Conservation (phyloP, 1,140 invertebrate genomes). For the Ips typographus region DNA sequence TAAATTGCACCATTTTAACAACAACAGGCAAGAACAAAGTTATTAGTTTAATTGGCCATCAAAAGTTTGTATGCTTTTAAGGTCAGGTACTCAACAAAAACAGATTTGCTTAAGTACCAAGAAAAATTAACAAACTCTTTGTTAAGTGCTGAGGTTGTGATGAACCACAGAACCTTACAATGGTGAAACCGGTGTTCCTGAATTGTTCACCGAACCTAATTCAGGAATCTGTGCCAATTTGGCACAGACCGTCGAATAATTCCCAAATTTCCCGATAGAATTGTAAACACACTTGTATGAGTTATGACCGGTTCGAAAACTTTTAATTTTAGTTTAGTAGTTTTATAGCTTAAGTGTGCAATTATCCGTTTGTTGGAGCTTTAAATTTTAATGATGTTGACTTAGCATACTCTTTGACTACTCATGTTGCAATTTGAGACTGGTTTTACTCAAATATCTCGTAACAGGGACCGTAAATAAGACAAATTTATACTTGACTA, state of each 20-base stretch:
- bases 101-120: too few relatives aligned
- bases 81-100: too few relatives aligned
- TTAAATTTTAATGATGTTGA: conserved; percentile 28
- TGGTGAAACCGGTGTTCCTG: background rate
- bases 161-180: too few relatives aligned
- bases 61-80: too few relatives aligned
- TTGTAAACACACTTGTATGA: conserved; percentile 24
- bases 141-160: too few relatives aligned
- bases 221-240: conserved; percentile 14
- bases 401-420: conserved; percentile 11
- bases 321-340: conserved; percentile 14
- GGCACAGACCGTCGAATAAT: conserved; percentile 6
- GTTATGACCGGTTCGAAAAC: conserved; percentile 9
- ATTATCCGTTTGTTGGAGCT: conserved; percentile 25
- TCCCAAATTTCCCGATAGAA: conserved; percentile 12
- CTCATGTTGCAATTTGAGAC: conserved; percentile 23
- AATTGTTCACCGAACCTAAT: conserved; percentile 1
- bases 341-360: conserved; percentile 17
- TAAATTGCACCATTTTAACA: background rate
- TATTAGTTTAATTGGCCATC: too few relatives aligned
- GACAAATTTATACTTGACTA: conserved; percentile 10
- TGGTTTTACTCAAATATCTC: conserved; percentile 18
- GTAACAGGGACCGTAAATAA: conserved; percentile 19
- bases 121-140: too few relatives aligned
- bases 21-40: too few relatives aligned